These are phyloP conservation scores for Augochlorella aurata DNA, from an alignment of 2,888 invertebrate species.

Conservation along the genomic window DNA sequence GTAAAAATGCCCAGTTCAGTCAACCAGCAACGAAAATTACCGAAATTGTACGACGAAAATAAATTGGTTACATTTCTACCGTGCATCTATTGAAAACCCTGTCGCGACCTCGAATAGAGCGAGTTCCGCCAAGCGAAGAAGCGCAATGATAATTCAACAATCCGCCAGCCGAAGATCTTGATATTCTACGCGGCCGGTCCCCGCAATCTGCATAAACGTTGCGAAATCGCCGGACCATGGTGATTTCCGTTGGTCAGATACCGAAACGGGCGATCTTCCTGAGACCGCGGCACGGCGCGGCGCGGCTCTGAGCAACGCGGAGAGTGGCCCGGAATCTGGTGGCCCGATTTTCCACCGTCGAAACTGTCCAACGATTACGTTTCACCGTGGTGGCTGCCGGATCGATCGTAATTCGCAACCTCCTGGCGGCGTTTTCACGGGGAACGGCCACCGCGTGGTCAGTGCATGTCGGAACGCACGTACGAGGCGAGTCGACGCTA, in stretches of 20 bases:
- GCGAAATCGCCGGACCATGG: slow-evolving; percentile 5
- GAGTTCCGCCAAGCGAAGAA: not conserved
- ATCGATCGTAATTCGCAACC: slow-evolving; percentile 42
- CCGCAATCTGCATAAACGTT: slow-evolving; percentile 6
- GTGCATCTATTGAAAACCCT: too few relatives aligned
- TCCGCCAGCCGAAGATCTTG: not conserved
- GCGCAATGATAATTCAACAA: not conserved
- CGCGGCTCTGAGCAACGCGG: not conserved
- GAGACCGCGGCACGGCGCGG: slow-evolving; percentile 19
- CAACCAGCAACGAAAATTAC: too few relatives aligned
- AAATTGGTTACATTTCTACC: too few relatives aligned
- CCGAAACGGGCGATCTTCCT: slow-evolving; percentile 28
- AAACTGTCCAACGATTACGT: slow-evolving; percentile 44
- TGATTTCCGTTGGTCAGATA: slow-evolving; percentile 17
- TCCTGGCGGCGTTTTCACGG: slow-evolving; percentile 23
- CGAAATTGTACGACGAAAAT: too few relatives aligned
- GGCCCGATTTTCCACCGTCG: slow-evolving; percentile 33
- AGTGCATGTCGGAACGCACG: slow-evolving; percentile 27
- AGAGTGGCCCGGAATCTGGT: slow-evolving; percentile 29
- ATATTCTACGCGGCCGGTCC: not conserved
- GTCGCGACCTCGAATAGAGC: too few relatives aligned
- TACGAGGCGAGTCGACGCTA: not conserved
- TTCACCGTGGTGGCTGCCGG: not conserved
- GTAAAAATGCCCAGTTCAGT: too few relatives aligned
- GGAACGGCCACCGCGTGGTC: slow-evolving; percentile 10